Evolutionary conservation across 2,797 vertebrate genomes (phyloP).

Genomic region (Esox lucius): DNA sequence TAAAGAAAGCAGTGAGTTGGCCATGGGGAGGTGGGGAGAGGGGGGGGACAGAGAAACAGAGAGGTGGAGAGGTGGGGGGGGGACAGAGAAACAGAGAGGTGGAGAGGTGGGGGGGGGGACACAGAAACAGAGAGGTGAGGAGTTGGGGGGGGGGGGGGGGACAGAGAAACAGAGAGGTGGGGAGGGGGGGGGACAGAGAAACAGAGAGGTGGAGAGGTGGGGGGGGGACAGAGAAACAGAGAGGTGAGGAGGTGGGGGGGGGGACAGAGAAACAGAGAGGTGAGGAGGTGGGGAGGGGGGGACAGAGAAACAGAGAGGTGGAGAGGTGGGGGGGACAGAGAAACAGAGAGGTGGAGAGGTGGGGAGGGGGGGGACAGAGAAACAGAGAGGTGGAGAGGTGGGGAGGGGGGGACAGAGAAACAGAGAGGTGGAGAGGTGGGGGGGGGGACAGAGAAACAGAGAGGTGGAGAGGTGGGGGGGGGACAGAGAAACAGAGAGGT

Average conservation of each 20-base stretch:
- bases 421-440: slow-evolving; percentile 2
- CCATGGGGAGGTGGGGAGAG: neutral
- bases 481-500: no score
- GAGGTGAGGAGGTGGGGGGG: slow-evolving; percentile 16
- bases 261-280: neutral
- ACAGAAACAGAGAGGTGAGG: slow-evolving; percentile 29
- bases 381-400: slow-evolving; percentile 23
- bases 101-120: neutral
- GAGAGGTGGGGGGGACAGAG: no score
- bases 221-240: slow-evolving; percentile 22
- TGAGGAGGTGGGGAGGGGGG: neutral
- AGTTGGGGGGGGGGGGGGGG: neutral
- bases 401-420: no score
- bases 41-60: slow-evolving; percentile 22
- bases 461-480: slow-evolving; percentile 3
- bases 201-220: slow-evolving; percentile 5
- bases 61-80: neutral
- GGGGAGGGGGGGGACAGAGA: neutral
- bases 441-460: slow-evolving; percentile 23
- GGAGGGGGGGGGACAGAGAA: no score
- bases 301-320: slow-evolving; percentile 26
- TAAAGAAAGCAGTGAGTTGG: slow-evolving; percentile 22
- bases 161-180: slow-evolving; percentile 28
- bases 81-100: slow-evolving; percentile 27
- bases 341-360: no score